phyloP scores from a whole-genome alignment of 2,113 vertebrate species.

The Hyperoodon ampullatus region DNA sequence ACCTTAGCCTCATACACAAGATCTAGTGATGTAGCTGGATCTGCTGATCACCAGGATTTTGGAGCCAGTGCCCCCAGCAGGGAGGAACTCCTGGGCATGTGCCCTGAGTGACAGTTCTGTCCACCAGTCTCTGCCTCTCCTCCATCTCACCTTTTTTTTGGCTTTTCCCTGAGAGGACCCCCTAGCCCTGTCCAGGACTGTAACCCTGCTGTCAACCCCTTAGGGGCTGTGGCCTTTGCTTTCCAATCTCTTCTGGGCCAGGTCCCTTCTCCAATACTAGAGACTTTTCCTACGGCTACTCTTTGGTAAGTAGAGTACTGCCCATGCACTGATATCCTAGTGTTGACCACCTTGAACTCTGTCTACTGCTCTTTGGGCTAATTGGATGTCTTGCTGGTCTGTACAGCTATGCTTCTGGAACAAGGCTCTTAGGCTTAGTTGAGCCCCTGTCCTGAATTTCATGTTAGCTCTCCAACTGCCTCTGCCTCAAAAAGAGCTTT shows the following conservation, averaged over 20 bases:
- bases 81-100: background rate
- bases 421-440: background rate
- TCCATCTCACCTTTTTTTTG: background rate
- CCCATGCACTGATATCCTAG: background rate
- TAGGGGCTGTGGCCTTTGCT: background rate
- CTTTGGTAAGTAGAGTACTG: background rate
- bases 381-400: background rate
- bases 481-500: conserved; percentile 18
- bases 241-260: background rate
- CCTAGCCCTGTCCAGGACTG: background rate
- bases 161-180: background rate
- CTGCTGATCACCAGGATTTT: conserved; percentile 15
- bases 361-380: background rate
- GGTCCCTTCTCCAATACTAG: background rate
- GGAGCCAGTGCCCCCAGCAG: background rate
- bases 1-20: background rate
- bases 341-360: conserved; percentile 12
- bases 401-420: background rate
- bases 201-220: background rate
- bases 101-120: background rate
- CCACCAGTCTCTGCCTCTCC: background rate
- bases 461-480: conserved; percentile 7
- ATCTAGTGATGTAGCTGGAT: background rate
- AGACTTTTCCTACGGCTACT: background rate
- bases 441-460: conserved; percentile 2